Conservation (phyloP, 1,140 invertebrate species). For the Neodiprion fabricii region DNA sequence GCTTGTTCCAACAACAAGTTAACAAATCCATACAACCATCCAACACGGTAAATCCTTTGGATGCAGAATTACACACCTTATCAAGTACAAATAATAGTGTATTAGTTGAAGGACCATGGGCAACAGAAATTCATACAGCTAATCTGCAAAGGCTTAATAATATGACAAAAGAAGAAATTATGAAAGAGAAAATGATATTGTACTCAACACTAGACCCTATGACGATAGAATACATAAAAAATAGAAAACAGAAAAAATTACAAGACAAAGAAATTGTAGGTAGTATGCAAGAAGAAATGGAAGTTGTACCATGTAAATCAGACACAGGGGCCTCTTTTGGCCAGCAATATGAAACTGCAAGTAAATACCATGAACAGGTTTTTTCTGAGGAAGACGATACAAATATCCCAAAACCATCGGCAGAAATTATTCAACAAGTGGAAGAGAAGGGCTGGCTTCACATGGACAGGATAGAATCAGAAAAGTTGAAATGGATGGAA, state of each 20-base stretch:
- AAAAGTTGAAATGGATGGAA: conserved; percentile 87
- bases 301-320: conserved; percentile 30
- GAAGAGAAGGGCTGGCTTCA: conserved; percentile 77
- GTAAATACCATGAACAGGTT: conserved; percentile 13
- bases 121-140: conserved; percentile 73
- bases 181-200: conserved; percentile 74
- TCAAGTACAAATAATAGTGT: conserved; percentile 19
- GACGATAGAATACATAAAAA: conserved; percentile 71
- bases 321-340: conserved; percentile 39
- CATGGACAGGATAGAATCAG: conserved; percentile 81
- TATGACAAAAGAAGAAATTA: conserved; percentile 80
- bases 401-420: conserved; percentile 53
- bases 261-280: conserved; percentile 24
- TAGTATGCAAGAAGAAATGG: conserved; percentile 29
- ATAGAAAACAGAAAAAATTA: conserved; percentile 57
- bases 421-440: conserved; percentile 68
- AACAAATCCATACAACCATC: conserved; percentile 12
- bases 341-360: conserved; percentile 33
- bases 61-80: background rate
- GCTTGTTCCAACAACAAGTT: conserved; percentile 43
- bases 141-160: conserved; percentile 72
- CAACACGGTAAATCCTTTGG: background rate
- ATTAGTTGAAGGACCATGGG: conserved; percentile 33
- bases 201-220: conserved; percentile 70
- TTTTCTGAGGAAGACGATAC: conserved; percentile 28